Evolutionary conservation across 2,888 invertebrate genomes (phyloP).

Genomic region (Yponomeuta plumbellus): DNA sequence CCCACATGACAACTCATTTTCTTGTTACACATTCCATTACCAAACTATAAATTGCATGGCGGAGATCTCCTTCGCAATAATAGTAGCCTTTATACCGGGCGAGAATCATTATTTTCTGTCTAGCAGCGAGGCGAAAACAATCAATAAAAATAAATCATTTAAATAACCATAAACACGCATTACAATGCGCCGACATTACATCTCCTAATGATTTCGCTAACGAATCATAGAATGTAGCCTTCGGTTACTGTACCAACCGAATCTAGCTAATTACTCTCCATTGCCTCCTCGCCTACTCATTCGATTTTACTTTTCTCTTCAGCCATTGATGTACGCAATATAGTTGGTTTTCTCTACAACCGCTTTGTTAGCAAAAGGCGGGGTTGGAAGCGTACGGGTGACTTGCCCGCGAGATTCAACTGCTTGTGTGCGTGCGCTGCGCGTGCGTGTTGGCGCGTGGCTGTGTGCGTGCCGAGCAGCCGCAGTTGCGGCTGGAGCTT

Average conservation of each 20-base stretch:
- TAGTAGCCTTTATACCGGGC: slow-evolving; percentile 66
- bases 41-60: slow-evolving; percentile 67
- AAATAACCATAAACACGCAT: slow-evolving; percentile 75
- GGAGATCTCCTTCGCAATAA: slow-evolving; percentile 68
- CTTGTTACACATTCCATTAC: slow-evolving; percentile 68
- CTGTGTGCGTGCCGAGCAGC: slow-evolving; percentile 14
- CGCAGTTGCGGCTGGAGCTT: background rate
- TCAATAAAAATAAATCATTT: slow-evolving; percentile 78
- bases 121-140: slow-evolving; percentile 75
- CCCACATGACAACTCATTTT: slow-evolving; percentile 72
- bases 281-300: background rate
- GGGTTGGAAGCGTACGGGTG: slow-evolving; percentile 67
- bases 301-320: background rate
- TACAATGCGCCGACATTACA: slow-evolving; percentile 74
- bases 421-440: slow-evolving; percentile 29
- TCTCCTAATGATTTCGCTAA: slow-evolving; percentile 77
- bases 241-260: background rate
- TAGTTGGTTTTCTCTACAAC: background rate
- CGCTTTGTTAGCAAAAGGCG: background rate
- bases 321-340: background rate
- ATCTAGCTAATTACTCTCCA: background rate
- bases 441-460: slow-evolving; percentile 27
- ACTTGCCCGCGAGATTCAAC: slow-evolving; percentile 39
- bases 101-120: slow-evolving; percentile 74
- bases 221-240: slow-evolving; percentile 71